A percentile compares a stretch with the other conserved stretches of the same genome.
These are phyloP conservation scores for Stercorarius parasiticus DNA, from an alignment of 2,113 vertebrate species.

Conservation along the genomic window DNA sequence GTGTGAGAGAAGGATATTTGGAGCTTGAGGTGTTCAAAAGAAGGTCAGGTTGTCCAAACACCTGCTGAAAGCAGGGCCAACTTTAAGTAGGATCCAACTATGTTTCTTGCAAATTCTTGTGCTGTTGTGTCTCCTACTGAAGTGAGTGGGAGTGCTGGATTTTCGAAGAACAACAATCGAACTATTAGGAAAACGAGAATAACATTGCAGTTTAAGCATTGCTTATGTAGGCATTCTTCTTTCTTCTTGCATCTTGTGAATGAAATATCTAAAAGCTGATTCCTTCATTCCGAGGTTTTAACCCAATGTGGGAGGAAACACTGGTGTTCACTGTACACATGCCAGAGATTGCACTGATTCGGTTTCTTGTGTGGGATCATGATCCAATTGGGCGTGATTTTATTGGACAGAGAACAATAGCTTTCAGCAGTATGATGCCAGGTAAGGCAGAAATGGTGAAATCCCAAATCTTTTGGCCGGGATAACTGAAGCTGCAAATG, in stretches of 20 bases:
- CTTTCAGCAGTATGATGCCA: constrained; percentile 95
- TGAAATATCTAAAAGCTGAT: not conserved
- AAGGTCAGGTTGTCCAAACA: not conserved
- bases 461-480: not conserved
- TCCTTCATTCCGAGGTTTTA: constrained; percentile 82
- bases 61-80: not conserved
- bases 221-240: not conserved
- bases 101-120: not conserved
- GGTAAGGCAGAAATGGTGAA: constrained; percentile 70
- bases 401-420: constrained; percentile 94
- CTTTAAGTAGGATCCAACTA: not conserved
- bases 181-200: not conserved
- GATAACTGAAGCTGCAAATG: no score
- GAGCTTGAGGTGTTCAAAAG: not conserved
- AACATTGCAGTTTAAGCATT: not conserved
- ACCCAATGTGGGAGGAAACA: constrained; percentile 99
- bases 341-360: constrained; percentile 89
- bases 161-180: not conserved
- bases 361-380: constrained; percentile 98
- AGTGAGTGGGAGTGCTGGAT: not conserved
- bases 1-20: not conserved
- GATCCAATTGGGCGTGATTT: constrained; percentile 98
- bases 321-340: constrained; percentile 92
- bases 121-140: not conserved
- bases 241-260: not conserved